A percentile compares a stretch with the other conserved stretches of the same genome.
These are phyloP conservation scores for Cyanoramphus novaezelandiae DNA, from an alignment of 2,113 vertebrate species.

Conservation along the genomic window DNA sequence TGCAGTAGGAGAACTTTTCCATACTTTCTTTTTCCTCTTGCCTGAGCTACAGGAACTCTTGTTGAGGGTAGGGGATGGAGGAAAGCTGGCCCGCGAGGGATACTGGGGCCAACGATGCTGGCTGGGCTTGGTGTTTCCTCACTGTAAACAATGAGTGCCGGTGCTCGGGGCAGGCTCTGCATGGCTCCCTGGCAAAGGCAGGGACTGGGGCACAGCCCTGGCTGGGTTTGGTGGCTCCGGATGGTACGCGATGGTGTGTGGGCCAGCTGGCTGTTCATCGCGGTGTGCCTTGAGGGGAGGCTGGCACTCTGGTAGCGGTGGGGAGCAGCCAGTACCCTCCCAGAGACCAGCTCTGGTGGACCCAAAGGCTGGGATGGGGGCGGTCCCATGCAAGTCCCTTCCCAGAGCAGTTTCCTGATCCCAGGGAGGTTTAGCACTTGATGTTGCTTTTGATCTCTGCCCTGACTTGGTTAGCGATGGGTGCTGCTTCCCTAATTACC, in stretches of 20 bases:
- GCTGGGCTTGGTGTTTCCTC: not conserved
- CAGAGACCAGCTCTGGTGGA: fast-evolving
- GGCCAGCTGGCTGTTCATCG: not conserved
- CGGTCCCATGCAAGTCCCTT: not conserved
- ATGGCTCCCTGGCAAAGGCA: not conserved
- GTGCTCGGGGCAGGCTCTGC: too few species aligned
- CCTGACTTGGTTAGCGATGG: not conserved
- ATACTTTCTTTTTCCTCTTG: not conserved
- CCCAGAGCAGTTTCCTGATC: fast-evolving
- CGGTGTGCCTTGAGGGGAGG: not conserved
- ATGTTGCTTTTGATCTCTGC: constrained; percentile 34
- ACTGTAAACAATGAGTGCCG: not conserved
- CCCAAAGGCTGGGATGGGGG: not conserved
- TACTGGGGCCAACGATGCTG: not conserved
- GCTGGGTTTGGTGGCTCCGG: not conserved
- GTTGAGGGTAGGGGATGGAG: not conserved
- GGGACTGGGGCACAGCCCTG: not conserved
- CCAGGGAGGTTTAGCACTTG: not conserved
- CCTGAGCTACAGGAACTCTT: not conserved
- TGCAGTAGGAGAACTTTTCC: not conserved
- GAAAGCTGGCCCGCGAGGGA: fast-evolving
- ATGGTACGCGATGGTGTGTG: fast-evolving
- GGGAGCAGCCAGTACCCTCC: not conserved
- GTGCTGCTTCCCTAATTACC: constrained; percentile 37
- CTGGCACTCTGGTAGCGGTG: fast-evolving